Evolutionary conservation across 37 sponge, comb jelly and placozoan species (phyloP), one percentile per base, ranked within the genome.

Genomic region (Geodia barretti): DNA sequence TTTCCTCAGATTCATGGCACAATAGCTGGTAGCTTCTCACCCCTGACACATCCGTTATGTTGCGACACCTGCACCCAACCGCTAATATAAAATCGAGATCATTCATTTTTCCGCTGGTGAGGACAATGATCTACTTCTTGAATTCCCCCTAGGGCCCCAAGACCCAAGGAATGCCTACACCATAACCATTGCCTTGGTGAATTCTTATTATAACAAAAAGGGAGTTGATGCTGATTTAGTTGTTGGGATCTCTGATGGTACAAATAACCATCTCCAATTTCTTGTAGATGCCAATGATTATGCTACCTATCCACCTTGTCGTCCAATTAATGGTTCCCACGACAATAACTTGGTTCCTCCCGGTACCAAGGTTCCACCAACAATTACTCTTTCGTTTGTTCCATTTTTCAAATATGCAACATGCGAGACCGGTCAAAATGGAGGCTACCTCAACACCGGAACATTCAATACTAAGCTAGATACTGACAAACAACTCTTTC

Each of bases 401-500:
- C 75, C 75, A 25, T 29, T 30, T 17, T 26, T 41, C 75, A 38
- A 39, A 42, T 72, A 41, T 8, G 72, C 41, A 37, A 26, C 42
- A 41, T 72, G 72, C 26, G n/a, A n/a, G 58, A 35, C 19, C 20
- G 32, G 14, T 34, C 75, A 74, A 54, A 23, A 74, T 35, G 32
- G 75, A 24, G 61, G 32, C 37, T 74, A 35, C 75, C 14, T 29
- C 75, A 60, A 74, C 21, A 32, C 34, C 58, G 75, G 75, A 31
- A 74, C 14, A 4, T 74, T 74, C 60, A 74, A 58, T 43, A 74
- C 39, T 1, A 14, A 59, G 34, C 34, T 74, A 17, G 75, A 74
- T 74, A 21, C 60, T n/a, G 58, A 30, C 58, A 74, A 31, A 3
- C 47, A 34, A 59, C 60, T 74, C 28, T 41, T 4, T 34, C 61